Evolutionary conservation across 2,797 vertebrate genomes (phyloP), one percentile per base, ranked within the genome.

Genomic region (Brachymystax lenok): DNA sequence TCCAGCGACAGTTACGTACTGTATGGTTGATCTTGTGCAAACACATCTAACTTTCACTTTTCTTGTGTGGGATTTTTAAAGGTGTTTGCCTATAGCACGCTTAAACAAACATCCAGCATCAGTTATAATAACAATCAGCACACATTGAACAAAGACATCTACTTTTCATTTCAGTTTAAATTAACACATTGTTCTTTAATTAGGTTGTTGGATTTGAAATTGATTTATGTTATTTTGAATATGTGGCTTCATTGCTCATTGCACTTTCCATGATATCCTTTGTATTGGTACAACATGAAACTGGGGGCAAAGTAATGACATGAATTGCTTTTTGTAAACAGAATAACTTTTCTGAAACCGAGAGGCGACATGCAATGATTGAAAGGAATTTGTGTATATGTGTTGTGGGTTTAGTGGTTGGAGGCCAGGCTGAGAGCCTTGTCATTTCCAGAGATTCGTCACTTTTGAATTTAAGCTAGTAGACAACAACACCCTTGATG

Each of bases 1-100:
- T 40, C 28, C 28, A 77, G 35, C 54, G 74, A 68, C 13, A 64
- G 30, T 79, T 71, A 75, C 78, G n/a, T 35, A 6, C 35, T 35
- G 7, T 74, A 74, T 83, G 70, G 74, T 61, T 78, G 74, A 80
- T 71, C 77, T 73, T 19, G 17, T 73, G 54, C 61, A 51, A 5
- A 30, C 33, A 19, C 5, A 16, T 33, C 6, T 16, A 17, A 59
- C 19, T n/a, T 59, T 59, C 19, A 6, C 54, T 61, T 63, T 24
- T 21, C 59, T 24, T 63, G 21, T 63, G 56, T 59, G 19, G 3
- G 56, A 59, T 63, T 21, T 61, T 12, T 13, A 46, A 46, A 12
- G 40, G 40, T 46, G 40, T 21, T 63, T 67, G 5, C 28, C 28
- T 16, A 21, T 13, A 67, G 17, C 13, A 8, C 64, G 5, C 30